Percentiles rank a stretch among this genome's conserved stretches.
Evolutionary conservation across 2,113 vertebrate species (phyloP).

Genomic region (Mesembrinibis cayennensis): DNA sequence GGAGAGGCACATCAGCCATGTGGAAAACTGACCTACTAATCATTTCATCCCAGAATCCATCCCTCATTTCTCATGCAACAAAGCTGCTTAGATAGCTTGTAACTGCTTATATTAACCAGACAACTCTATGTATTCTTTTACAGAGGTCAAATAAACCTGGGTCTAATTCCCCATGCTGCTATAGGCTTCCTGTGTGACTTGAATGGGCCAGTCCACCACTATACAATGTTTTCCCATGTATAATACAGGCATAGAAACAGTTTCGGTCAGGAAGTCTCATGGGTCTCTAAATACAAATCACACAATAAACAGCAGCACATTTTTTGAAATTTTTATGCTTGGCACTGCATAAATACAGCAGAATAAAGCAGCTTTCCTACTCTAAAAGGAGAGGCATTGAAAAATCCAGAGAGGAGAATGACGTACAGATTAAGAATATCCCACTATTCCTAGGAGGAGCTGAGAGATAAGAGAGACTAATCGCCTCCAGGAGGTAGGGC

Average conservation of each 20-base stretch:
- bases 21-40: constrained; percentile 55
- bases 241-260: not conserved
- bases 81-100: constrained; percentile 31
- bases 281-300: not conserved
- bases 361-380: constrained; percentile 34
- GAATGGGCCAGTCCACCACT: not conserved
- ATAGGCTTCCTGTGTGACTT: not conserved
- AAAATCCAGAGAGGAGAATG: constrained; percentile 28
- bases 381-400: not conserved
- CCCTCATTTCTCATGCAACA: constrained; percentile 2
- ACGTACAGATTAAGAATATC: constrained; percentile 30
- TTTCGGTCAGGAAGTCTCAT: not conserved
- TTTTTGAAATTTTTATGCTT: not conserved
- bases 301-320: not conserved
- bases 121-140: not conserved
- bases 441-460: constrained; percentile 5
- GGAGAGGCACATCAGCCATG: not conserved
- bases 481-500: not conserved
- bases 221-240: not conserved
- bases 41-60: constrained; percentile 1
- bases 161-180: not conserved
- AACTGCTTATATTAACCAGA: not conserved
- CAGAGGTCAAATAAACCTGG: not conserved
- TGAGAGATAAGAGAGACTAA: constrained; percentile 38
- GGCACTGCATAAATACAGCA: not conserved